Percentiles rank a stretch among this genome's conserved stretches.
phyloP scores from a whole-genome alignment of 2,888 invertebrate genomes.

The Phytoseiulus persimilis region DNA sequence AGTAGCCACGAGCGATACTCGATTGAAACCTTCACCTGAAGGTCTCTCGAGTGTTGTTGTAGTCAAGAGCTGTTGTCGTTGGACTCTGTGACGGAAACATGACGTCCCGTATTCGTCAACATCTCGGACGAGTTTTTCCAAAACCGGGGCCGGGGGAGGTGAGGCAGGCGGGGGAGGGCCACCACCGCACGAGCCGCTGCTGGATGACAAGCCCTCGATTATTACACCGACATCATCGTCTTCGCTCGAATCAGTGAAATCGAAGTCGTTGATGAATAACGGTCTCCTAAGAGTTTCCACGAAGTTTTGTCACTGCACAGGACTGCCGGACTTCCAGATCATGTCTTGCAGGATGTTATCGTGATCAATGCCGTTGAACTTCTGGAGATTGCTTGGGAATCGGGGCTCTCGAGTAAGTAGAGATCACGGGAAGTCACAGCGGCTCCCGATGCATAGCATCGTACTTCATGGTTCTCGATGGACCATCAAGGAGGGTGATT shows the following conservation, averaged over 20 bases:
- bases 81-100: not conserved
- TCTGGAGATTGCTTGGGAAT: conserved; percentile 25
- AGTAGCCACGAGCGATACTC: not conserved
- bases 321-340: conserved; percentile 76
- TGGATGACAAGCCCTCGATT: conserved; percentile 52
- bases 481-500: too few relatives aligned
- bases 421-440: too few relatives aligned
- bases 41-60: not conserved
- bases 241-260: conserved; percentile 82
- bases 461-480: too few relatives aligned
- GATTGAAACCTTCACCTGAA: not conserved
- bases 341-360: conserved; percentile 53
- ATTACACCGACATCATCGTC: conserved; percentile 77
- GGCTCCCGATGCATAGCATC: too few relatives aligned
- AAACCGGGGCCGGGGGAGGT: too few relatives aligned
- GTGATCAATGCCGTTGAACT: not conserved
- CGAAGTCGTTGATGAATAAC: conserved; percentile 77
- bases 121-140: not conserved
- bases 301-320: conserved; percentile 89
- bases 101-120: not conserved
- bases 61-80: not conserved
- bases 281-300: conserved; percentile 63
- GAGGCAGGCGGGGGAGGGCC: conserved; percentile 66
- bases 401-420: not conserved
- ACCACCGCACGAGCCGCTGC: conserved; percentile 52